phyloP scores from a whole-genome alignment of 1,140 invertebrate species.

The Arctopsyche grandis region DNA sequence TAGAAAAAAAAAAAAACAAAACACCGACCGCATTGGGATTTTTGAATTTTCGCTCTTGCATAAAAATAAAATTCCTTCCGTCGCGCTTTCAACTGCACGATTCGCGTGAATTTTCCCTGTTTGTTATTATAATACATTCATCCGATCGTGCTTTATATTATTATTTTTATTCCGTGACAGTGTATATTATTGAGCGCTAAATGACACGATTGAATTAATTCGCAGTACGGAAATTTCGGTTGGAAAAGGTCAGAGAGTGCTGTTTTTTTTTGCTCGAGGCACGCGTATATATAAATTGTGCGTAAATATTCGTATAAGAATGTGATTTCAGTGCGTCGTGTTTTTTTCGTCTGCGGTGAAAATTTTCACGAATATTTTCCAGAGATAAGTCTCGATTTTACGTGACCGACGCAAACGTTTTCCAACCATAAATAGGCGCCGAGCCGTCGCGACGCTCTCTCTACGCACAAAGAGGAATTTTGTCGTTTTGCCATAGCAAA shows the following conservation, averaged over 20 bases:
- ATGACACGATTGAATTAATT: not conserved
- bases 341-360: not conserved
- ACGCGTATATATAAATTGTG: too few relatives aligned
- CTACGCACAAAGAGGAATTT: conserved; percentile 6
- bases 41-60: not conserved
- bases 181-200: not conserved
- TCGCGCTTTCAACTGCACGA: not conserved
- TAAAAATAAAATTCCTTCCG: not conserved
- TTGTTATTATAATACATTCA: not conserved
- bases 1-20: not conserved
- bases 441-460: not conserved
- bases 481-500: not conserved
- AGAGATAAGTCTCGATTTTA: conserved; percentile 6
- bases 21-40: not conserved
- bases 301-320: too few relatives aligned
- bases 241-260: not conserved
- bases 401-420: not conserved
- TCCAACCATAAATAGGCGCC: conserved; percentile 8
- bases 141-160: not conserved
- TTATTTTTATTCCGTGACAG: too few relatives aligned
- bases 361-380: conserved; percentile 3
- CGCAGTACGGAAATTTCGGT: not conserved
- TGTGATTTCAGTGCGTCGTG: too few relatives aligned
- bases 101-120: not conserved
- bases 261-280: too few relatives aligned